Evolutionary conservation across 2,797 vertebrate species (phyloP).

Genomic region (Macropus fuliginosus): DNA sequence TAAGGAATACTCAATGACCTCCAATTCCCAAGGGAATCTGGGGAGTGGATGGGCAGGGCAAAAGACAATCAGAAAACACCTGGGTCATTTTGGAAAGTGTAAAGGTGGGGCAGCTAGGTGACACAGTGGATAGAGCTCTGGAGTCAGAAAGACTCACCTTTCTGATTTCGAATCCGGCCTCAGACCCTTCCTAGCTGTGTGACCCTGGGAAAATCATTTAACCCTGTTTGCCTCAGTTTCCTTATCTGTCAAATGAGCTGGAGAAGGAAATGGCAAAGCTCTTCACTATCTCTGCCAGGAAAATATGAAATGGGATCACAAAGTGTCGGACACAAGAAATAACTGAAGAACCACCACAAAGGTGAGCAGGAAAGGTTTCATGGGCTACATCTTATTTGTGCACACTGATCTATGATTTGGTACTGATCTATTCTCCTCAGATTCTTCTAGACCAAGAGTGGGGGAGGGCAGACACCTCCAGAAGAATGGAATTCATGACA

Average conservation of each 20-base stretch:
- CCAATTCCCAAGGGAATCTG: neutral
- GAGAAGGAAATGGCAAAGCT: neutral
- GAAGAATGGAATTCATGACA: slow-evolving; percentile 81
- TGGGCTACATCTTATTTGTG: neutral
- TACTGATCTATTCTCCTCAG: slow-evolving; percentile 69
- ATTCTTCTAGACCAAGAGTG: slow-evolving; percentile 32
- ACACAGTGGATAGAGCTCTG: neutral
- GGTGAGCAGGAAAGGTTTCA: neutral
- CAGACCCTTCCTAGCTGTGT: neutral
- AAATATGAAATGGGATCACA: neutral
- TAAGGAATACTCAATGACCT: neutral
- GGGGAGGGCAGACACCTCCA: slow-evolving; percentile 6
- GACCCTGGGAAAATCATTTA: neutral
- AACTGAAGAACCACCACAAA: neutral
- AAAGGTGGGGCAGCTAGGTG: neutral
- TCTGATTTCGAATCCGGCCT: neutral
- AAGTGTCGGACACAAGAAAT: neutral
- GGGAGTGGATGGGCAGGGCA: neutral
- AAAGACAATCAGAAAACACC: neutral
- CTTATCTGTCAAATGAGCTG: neutral
- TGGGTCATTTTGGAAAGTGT: neutral
- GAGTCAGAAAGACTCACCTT: neutral
- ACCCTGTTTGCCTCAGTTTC: neutral
- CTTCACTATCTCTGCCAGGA: neutral
- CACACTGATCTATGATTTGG: slow-evolving; percentile 12